phyloP scores from a whole-genome alignment of 2,797 vertebrate species.

The Darevskia mixta region DNA sequence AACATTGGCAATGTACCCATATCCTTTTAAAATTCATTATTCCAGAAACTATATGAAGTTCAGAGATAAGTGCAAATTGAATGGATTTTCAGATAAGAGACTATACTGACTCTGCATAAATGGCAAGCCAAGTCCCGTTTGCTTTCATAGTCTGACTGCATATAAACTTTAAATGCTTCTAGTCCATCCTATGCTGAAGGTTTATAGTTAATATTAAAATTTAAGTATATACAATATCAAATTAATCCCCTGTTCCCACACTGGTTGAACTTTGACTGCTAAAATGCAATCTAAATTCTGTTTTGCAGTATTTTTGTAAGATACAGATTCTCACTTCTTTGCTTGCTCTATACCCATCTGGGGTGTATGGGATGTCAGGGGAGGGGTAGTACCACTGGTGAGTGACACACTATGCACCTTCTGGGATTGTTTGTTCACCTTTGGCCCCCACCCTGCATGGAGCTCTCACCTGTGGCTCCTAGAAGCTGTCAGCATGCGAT shows the following conservation, averaged over 20 bases:
- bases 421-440: too few species aligned
- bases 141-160: neutral
- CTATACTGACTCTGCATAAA: neutral
- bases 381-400: too few species aligned
- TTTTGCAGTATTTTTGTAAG: neutral
- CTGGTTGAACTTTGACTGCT: neutral
- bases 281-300: neutral
- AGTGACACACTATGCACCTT: too few species aligned
- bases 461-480: too few species aligned
- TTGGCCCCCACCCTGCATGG: too few species aligned
- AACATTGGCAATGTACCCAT: constrained; percentile 53
- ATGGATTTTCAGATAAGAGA: neutral
- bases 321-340: neutral
- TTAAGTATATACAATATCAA: neutral
- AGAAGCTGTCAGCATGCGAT: too few species aligned
- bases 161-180: neutral
- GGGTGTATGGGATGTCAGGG: too few species aligned
- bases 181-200: neutral
- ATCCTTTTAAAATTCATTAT: constrained; percentile 53
- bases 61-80: neutral
- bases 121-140: neutral
- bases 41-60: neutral
- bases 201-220: neutral
- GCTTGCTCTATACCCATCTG: neutral
- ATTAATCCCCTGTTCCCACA: neutral